phyloP scores from a whole-genome alignment of 2,113 vertebrate species.

The Passer domesticus region DNA sequence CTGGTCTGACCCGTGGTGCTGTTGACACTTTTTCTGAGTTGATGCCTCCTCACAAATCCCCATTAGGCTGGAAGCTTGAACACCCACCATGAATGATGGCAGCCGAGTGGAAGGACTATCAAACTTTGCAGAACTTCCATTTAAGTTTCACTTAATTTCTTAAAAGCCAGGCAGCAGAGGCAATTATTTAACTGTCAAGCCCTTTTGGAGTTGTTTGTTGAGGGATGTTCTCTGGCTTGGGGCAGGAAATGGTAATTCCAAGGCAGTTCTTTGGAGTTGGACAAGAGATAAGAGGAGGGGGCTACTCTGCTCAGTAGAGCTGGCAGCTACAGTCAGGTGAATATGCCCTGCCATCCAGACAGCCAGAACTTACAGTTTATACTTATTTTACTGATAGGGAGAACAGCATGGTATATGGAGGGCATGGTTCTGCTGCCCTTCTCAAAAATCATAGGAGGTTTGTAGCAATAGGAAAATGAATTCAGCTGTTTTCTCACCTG shows the following conservation, averaged over 20 bases:
- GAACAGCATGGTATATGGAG: not conserved
- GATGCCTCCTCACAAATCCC: slow-evolving; percentile 35
- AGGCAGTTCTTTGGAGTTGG: not conserved
- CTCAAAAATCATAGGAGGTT: not conserved
- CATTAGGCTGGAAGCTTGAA: slow-evolving; percentile 35
- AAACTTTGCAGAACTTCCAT: not conserved
- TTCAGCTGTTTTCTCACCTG: not conserved
- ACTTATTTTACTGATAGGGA: not conserved
- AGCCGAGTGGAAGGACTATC: not conserved
- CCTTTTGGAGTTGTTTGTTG: not conserved
- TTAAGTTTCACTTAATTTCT: not conserved
- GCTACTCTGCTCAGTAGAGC: not conserved
- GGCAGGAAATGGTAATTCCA: not conserved
- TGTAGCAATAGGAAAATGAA: not conserved
- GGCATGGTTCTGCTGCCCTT: not conserved
- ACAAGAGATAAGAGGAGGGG: not conserved
- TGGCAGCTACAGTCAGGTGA: not conserved
- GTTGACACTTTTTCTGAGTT: slow-evolving; percentile 42
- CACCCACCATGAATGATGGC: not conserved
- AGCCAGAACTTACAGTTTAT: not conserved
- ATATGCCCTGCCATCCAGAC: not conserved
- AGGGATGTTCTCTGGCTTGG: not conserved
- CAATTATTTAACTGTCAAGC: not conserved
- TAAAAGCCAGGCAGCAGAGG: slow-evolving; percentile 1
- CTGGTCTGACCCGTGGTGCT: slow-evolving; percentile 47